Conservation (phyloP, 2,797 vertebrate genomes). For the Myiotriccus ornatus region DNA sequence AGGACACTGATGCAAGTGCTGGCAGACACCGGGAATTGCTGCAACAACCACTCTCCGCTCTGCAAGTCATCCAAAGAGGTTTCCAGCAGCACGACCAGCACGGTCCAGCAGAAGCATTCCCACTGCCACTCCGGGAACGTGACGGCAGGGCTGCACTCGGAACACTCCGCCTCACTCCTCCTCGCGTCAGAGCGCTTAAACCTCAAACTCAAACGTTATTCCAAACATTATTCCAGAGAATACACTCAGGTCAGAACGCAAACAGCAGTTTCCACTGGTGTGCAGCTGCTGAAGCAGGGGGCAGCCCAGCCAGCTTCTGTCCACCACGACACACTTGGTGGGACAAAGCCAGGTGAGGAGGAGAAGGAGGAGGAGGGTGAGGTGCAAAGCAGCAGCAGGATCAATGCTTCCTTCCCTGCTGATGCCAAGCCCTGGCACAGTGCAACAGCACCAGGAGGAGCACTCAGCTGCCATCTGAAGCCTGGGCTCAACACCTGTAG, state of each 20-base stretch:
- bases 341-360: accelerated
- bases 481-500: not conserved
- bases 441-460: not conserved
- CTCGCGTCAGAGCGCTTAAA: not conserved
- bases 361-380: no score
- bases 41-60: not conserved
- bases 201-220: not conserved
- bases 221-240: not conserved
- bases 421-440: not conserved
- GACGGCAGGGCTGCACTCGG: not conserved
- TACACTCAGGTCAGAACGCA: not conserved
- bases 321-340: accelerated
- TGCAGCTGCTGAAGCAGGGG: not conserved
- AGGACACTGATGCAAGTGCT: constrained; percentile 1
- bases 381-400: not conserved
- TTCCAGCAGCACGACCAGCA: not conserved
- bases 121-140: not conserved
- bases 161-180: not conserved
- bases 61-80: not conserved
- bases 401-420: not conserved
- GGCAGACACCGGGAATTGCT: not conserved
- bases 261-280: not conserved
- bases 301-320: accelerated
- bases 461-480: not conserved
- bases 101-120: not conserved